phyloP scores from a whole-genome alignment of 2,113 vertebrate species.

The Carassius gibelio region DNA sequence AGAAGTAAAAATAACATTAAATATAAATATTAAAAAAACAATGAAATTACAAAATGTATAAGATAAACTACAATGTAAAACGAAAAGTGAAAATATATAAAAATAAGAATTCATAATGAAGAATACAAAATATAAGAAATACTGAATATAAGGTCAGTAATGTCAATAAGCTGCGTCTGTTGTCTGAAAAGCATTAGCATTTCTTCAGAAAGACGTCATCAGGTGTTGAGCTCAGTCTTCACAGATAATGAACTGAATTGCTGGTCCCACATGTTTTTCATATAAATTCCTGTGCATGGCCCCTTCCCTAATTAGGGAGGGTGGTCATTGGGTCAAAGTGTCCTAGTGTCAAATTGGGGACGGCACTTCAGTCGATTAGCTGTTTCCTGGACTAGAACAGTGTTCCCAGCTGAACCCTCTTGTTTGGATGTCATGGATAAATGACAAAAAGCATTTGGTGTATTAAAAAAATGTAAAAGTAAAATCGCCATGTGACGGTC shows the following conservation, averaged over 20 bases:
- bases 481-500: not conserved
- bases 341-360: not conserved
- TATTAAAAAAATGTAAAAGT: not conserved
- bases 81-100: not conserved
- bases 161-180: not conserved
- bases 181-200: not conserved
- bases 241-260: not conserved
- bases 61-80: not conserved
- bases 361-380: not conserved
- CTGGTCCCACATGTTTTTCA: not conserved
- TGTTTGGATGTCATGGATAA: not conserved
- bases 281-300: not conserved
- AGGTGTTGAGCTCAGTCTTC: not conserved
- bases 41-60: not conserved
- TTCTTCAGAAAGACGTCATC: not conserved
- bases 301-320: slow-evolving; percentile 2
- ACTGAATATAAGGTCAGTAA: not conserved
- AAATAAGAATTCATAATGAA: not conserved
- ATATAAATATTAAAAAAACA: not conserved
- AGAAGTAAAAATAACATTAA: not conserved
- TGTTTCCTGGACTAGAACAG: not conserved
- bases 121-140: too few species aligned
- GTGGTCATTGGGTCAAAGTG: not conserved
- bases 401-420: not conserved
- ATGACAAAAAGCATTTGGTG: not conserved